Evolutionary conservation across 2,888 invertebrate species (phyloP), one percentile per base, ranked within the genome.

Genomic region (Anticlea derivata): DNA sequence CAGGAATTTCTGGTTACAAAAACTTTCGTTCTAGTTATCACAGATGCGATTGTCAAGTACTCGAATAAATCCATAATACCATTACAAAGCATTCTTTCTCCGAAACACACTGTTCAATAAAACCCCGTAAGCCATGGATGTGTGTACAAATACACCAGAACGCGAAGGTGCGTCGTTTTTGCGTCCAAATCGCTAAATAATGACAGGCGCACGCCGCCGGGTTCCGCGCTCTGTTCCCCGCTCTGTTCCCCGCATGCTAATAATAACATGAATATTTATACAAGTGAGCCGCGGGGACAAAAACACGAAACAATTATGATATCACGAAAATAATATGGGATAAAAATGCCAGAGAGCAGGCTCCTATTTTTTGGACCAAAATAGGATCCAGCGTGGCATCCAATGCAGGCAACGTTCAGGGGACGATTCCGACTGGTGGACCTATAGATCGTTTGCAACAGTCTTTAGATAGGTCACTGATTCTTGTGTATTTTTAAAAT

Each of bases 241-340:
- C 70, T 66, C 70, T 68, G 61, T 71, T 66, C 63, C 79, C 80
- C 75, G 81, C 82, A 86, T 83, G 81, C 84, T 84, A 87, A 87
- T 86, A 83, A 60, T 58, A 66, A 67, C 79, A 87, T 89, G 87
- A 88, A 89, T 89, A 89, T 89, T 88, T 87, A 89, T 88, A 80
- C 70, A 78, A 74, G 73, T 80, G 76, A 83, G 81, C 81, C 78
- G 68, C 69, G 64, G 75, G 69, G 73, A 76, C 75, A 78, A 77
- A 72, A 66, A 65, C 68, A 68, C 65, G 59, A 66, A 68, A 68
- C 65, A 68, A 67, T 72, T 66, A 53, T 57, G 58, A 60, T 56
- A 35, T 53, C 39, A 31, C 54, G 34, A 60, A 52, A 50, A 49
- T 52, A 52, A 52, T 44, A 52, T 24, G 35, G 6, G 31, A 33